A percentile compares a stretch with the other conserved stretches of the same genome.
Evolutionary conservation across 1,140 invertebrate genomes (phyloP).

Genomic region (Cheumatopsyche charites): DNA sequence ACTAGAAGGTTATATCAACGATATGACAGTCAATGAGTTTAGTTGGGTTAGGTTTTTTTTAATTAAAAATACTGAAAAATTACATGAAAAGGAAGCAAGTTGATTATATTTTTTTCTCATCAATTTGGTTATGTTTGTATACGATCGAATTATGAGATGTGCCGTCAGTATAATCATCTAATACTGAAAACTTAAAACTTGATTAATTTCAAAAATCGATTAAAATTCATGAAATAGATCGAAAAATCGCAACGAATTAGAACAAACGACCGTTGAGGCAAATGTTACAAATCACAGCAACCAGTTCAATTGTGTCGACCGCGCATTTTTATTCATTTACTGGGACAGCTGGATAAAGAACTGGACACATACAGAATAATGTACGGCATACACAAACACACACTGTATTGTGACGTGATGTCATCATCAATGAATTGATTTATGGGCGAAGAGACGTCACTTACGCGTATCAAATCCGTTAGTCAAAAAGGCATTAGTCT

Average conservation of each 20-base stretch:
- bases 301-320: slow-evolving; percentile 5
- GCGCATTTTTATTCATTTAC: slow-evolving; percentile 15
- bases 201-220: no score
- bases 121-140: no score
- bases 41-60: no score
- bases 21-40: no score
- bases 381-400: background rate
- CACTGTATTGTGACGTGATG: background rate
- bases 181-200: no score
- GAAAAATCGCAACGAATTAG: slow-evolving; percentile 9
- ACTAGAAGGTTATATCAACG: no score
- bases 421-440: slow-evolving; percentile 22
- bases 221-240: background rate
- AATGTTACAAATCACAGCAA: slow-evolving; percentile 19
- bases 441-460: background rate
- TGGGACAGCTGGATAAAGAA: background rate
- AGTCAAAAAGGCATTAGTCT: slow-evolving; percentile 9
- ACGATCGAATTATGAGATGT: no score
- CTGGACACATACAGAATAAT: background rate
- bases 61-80: no score
- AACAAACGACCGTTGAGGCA: background rate
- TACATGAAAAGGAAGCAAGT: no score
- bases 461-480: slow-evolving; percentile 3
- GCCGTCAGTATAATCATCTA: no score
- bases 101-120: no score